Evolutionary conservation across 2,113 vertebrate genomes (phyloP), one percentile per base, ranked within the genome.

Genomic region (Nesoenas mayeri): DNA sequence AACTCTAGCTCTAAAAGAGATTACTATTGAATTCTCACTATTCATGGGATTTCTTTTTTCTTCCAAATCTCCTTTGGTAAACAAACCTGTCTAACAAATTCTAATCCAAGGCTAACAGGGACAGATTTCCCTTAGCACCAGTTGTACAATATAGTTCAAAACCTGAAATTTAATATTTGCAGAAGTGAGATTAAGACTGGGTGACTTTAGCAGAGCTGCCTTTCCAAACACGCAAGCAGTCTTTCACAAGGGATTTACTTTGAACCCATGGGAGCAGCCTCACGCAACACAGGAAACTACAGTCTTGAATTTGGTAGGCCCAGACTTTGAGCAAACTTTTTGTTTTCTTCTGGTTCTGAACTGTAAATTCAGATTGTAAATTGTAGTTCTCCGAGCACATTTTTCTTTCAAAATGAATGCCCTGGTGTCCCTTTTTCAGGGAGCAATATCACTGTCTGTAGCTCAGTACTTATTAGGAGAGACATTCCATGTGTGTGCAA

Each of bases 111-210:
- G 18, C 7, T 80, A 84, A 73, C 25, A 73, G 34, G 32, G 29
- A 4, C 16, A 40, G 8, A 62, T 71, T 91, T 80, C 28, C 44
- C 29, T 61, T 60, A 93, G 31, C 0, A 0, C 10, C 16, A 16
- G 42, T 54, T 67, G 38, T 31, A 79, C 9, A 58, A 54, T 31
- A 15, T 8, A 24, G 38, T 79, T 73, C 67, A 84, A 87, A 69
- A 58, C 77, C 28, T n/a, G 7, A 67, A 89, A 83, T 86, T 12
- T n/a, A 67, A 12, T 60, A 40, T 54, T 91, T 0, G 0, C 1
- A 3, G 32, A 18, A 81, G 10, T 20, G 42, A 79, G 29, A 47
- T 18, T 70, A 80, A 58, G 48, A 81, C 16, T 79, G 32, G 2
- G 9, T 86, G 22, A 26, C 19, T 22, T 44, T 47, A 56, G 21